Percentiles rank a stretch among this genome's conserved stretches.
phyloP scores from a whole-genome alignment of 2,113 vertebrate genomes.

The Dicrurus megarhynchus region DNA sequence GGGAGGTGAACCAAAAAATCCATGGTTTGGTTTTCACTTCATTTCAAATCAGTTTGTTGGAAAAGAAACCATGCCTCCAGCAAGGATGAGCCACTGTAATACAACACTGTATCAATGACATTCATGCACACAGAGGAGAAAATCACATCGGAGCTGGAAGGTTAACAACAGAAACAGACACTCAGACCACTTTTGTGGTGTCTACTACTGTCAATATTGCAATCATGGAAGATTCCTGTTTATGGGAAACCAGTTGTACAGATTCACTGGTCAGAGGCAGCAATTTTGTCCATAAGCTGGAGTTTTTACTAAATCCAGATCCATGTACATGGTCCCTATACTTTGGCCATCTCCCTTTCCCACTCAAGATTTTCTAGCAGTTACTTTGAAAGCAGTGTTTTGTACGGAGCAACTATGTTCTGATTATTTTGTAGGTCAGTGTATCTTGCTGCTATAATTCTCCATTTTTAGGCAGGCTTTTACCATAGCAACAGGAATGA shows the following conservation, averaged over 20 bases:
- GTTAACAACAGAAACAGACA: constrained; percentile 2
- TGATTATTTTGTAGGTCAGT: constrained; percentile 41
- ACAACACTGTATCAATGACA: constrained; percentile 30
- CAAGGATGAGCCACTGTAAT: constrained; percentile 13
- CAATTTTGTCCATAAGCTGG: neutral
- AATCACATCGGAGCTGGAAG: neutral
- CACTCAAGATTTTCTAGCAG: neutral
- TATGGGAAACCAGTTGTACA: neutral
- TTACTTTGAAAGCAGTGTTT: neutral
- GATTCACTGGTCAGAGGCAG: neutral
- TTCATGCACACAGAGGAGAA: neutral
- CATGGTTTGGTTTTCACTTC: constrained; percentile 40
- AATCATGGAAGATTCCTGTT: neutral
- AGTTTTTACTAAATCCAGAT: neutral
- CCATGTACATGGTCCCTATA: neutral
- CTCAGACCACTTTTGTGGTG: neutral
- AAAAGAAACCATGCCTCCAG: constrained; percentile 32
- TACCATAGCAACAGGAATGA: constrained; percentile 56
- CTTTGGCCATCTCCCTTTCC: neutral
- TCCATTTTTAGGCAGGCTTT: constrained; percentile 6
- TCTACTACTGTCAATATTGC: neutral
- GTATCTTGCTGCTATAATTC: constrained; percentile 10
- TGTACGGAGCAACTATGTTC: neutral
- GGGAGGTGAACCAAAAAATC: constrained; percentile 43
- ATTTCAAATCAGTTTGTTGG: constrained; percentile 28